Evolutionary conservation across 2,888 invertebrate species (phyloP).

Genomic region (Colletes collaris): DNA sequence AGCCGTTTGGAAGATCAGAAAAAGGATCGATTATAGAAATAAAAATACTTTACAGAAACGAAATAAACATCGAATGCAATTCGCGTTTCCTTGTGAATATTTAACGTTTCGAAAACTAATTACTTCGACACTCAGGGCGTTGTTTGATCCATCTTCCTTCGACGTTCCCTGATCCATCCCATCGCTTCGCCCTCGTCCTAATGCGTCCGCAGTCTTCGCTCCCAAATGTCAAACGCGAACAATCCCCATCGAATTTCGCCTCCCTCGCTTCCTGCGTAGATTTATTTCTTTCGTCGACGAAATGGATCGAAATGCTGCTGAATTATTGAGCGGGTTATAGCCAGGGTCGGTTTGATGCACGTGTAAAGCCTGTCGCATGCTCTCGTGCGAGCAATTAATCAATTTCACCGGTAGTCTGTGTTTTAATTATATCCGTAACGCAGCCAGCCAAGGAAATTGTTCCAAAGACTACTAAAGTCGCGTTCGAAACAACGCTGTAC

Average conservation of each 20-base stretch:
- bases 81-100: too few relatives aligned
- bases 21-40: too few relatives aligned
- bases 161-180: not conserved
- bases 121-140: too few relatives aligned
- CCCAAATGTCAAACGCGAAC: conserved; percentile 20
- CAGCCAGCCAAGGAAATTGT: not conserved
- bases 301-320: conserved; percentile 40
- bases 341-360: conserved; percentile 14
- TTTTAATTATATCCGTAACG: conserved; percentile 31
- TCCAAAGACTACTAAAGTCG: not conserved
- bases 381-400: conserved; percentile 37
- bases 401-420: conserved; percentile 10
- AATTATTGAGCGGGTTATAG: conserved; percentile 48
- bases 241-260: not conserved
- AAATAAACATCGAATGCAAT: too few relatives aligned
- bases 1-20: too few relatives aligned
- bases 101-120: too few relatives aligned
- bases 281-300: conserved; percentile 18
- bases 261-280: not conserved
- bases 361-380: conserved; percentile 34
- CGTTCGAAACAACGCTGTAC: too few relatives aligned
- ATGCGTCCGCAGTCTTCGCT: not conserved
- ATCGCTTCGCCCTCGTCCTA: not conserved
- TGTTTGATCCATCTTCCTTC: not conserved
- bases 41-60: too few relatives aligned